Base-by-base conservation (phyloP, 2,113 vertebrate genomes). In the Pogonocichla stellata region DNA sequence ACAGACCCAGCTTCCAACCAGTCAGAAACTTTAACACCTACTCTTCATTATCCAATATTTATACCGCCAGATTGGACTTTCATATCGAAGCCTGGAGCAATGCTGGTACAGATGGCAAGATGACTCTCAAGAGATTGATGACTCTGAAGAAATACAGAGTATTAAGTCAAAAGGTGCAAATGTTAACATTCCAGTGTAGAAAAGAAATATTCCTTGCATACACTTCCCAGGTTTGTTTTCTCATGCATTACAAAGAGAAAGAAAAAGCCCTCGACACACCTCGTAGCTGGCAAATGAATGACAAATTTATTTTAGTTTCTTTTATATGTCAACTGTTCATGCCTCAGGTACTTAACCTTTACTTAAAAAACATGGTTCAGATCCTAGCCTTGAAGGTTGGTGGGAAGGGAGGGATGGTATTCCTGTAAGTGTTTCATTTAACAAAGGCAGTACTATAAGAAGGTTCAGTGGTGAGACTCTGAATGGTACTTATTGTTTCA, bases 401-500 rank as follows among this genome's bases (percentile, higher is more conserved):
- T 93, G 75, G 89, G 67, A 88, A 57, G 47, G 7, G 94, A 25
- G 90, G 91, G 87, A 78, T 96, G 96, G 98, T 98, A 98, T 98
- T 98, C 98, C 98, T 98, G 97, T 97, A 98, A 98, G 98, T 95
- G 97, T 98, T 98, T 98, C 97, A 96, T 97, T 98, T 98, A 98
- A 99, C 98, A 98, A 98, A 99, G 97, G 97, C 98, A 97, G 96
- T 96, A 97, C 97, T 98, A 96, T 96, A 96, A 97, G 97, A 96
- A 97, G 94, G 96, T 95, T 97, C 93, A 34, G 40, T 65, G 88
- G 94, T 91, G 90, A 97, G 94, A 92, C 95, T 94, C 95, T 98
- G 98, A 99, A 98, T 98, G 98, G 98, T 98, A 98, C 98, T 98
- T 99, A 99, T 99, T 98, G 99, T 99, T 98, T 98, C 97, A 98